Base-by-base conservation (phyloP, 2,113 vertebrate species). In the Vimba vimba region DNA sequence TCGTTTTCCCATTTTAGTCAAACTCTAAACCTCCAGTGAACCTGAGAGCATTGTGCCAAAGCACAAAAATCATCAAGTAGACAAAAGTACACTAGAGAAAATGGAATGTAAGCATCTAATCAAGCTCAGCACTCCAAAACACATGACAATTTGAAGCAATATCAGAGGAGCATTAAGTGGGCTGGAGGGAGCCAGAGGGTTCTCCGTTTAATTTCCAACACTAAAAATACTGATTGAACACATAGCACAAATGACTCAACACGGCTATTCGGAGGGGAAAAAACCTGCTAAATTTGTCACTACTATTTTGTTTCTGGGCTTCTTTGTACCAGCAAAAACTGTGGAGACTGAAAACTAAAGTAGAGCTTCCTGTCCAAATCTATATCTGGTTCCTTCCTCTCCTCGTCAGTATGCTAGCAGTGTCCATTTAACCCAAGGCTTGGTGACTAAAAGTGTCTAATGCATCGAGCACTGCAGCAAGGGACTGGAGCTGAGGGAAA, bases 171-270 rank as follows among this genome's bases (percentile, higher is more conserved):
- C 33, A 71, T 73, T 83, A 83, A 83, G 66, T 83, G 66, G 64
- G 66, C 81, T 83, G 71, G 47, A 39, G 66, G 81, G 66, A 83
- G 66, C 27, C 0, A 71, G 64, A 82, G 4, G 52, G 21, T 83
- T 83, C 81, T 43, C 12, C 47, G 55, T 82, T 82, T 69, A 82
- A 82, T 82, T 82, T 62, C 27, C 80, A 68, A 47, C 68, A 83
- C 68, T 83, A 43, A 59, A 83, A 83, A 59, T 73, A 83, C 45
- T 59, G 45, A 73, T 73, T 25, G 33, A 83, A 69, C 50, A 33
- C 45, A 69, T 25, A 68, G 10, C 19, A 33, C 60, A 82, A 62
- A 55, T 69, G 62, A 69, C 62, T 82, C 75, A 78, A 78, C 50
- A 33, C 0, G 50, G 27, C 7, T 33, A 36, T 57, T 27, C 4